phyloP scores from a whole-genome alignment of 2,797 vertebrate genomes.

The Pangasius larnaudii region DNA sequence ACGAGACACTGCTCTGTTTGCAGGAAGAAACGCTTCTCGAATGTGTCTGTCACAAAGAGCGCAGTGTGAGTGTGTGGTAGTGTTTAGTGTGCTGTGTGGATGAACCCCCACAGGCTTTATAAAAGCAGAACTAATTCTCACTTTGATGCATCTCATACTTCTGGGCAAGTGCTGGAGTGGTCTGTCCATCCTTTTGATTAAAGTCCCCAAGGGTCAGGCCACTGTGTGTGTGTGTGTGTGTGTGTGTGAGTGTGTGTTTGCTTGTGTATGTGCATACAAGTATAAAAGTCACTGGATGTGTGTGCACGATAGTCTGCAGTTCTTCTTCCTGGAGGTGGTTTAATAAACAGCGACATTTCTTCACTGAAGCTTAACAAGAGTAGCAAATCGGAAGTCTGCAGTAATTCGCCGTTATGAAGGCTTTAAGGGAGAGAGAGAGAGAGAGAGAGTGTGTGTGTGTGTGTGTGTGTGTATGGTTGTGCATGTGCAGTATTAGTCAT shows the following conservation, averaged over 20 bases:
- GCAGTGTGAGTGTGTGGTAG: conserved; percentile 15
- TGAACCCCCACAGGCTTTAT: conserved; percentile 6
- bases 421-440: not conserved
- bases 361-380: conserved; percentile 25
- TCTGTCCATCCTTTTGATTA: conserved; percentile 20
- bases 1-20: conserved; percentile 20
- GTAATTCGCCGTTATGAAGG: conserved; percentile 7
- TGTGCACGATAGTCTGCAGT: not conserved
- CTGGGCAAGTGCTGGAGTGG: conserved; percentile 2
- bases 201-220: not conserved
- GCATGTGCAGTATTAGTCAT: conserved; percentile 28
- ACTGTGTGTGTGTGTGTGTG: not conserved
- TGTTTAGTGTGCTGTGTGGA: not conserved
- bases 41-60: conserved; percentile 35
- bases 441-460: conserved; percentile 2
- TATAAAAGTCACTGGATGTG: not conserved
- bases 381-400: not conserved
- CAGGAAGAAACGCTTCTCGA: conserved; percentile 20
- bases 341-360: conserved; percentile 26
- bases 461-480: not conserved
- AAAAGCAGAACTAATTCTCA: conserved; percentile 36
- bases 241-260: conserved; percentile 7
- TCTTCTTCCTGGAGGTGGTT: conserved; percentile 16
- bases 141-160: conserved; percentile 27
- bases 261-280: not conserved